These are phyloP conservation scores for Oreochromis mossambicus DNA, from an alignment of 2,797 vertebrate species.

Conservation along the genomic window DNA sequence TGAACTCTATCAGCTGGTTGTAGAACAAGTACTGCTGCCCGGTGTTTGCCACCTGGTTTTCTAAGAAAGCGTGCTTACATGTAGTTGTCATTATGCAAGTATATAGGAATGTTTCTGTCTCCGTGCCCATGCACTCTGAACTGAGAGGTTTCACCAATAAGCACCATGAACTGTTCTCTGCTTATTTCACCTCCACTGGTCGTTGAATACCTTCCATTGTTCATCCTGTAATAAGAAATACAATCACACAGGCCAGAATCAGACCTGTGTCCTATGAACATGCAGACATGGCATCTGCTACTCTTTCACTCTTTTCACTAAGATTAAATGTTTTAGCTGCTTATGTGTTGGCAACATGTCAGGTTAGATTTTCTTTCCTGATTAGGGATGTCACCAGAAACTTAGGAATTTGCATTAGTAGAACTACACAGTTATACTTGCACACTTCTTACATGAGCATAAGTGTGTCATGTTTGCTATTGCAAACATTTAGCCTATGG, in stretches of 20 bases:
- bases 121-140: not conserved
- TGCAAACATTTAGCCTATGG: too few relatives aligned
- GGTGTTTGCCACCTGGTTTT: not conserved
- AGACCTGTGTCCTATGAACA: not conserved
- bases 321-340: fast-evolving
- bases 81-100: not conserved
- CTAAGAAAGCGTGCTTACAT: not conserved
- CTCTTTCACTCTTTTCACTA: not conserved
- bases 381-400: not conserved
- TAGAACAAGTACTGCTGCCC: not conserved
- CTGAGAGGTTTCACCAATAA: not conserved
- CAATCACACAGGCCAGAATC: not conserved
- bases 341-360: fast-evolving
- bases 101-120: not conserved
- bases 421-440: not conserved
- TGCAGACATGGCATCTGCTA: fast-evolving
- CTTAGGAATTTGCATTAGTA: not conserved
- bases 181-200: not conserved
- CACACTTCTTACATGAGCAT: not conserved
- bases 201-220: not conserved
- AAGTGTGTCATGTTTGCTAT: not conserved
- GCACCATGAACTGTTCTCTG: not conserved
- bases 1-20: not conserved
- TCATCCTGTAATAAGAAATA: not conserved
- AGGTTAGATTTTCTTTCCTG: not conserved